Percentiles rank a stretch among this genome's conserved stretches.
Evolutionary conservation across 1,140 invertebrate genomes (phyloP).

Genomic region (Ostrea edulis): DNA sequence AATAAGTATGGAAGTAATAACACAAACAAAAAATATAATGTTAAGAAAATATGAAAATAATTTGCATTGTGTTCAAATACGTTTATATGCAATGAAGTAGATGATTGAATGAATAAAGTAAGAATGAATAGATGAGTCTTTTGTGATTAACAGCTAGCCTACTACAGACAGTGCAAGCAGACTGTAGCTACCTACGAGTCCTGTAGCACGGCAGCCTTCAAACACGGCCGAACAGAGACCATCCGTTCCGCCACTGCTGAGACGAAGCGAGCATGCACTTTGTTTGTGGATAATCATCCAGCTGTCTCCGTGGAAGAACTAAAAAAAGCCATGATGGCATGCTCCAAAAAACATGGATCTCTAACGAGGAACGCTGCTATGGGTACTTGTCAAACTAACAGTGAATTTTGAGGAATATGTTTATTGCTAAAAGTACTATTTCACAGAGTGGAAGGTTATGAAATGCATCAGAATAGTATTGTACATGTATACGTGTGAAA

Average conservation of each 20-base stretch:
- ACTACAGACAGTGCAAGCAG: constrained; percentile 86
- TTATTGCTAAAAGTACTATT: too few relatives aligned
- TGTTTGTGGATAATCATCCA: constrained; percentile 59
- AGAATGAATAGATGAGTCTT: neutral
- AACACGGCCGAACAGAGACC: constrained; percentile 97
- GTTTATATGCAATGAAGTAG: too few relatives aligned
- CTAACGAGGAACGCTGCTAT: constrained; percentile 96
- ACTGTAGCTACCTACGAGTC: constrained; percentile 95
- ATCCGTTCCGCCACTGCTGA: constrained; percentile 85
- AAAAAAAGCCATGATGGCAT: constrained; percentile 87
- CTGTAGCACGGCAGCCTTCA: constrained; percentile 97
- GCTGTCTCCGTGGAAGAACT: constrained; percentile 82
- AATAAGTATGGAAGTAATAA: too few relatives aligned
- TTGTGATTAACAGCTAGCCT: constrained; percentile 84
- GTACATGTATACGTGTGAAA: too few relatives aligned
- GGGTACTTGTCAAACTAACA: constrained; percentile 82
- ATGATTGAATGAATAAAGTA: too few relatives aligned
- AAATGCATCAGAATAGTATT: too few relatives aligned
- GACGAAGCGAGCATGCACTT: constrained; percentile 72
- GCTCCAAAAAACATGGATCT: constrained; percentile 89
- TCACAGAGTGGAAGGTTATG: too few relatives aligned
- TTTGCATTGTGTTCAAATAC: too few relatives aligned
- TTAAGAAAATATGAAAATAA: too few relatives aligned
- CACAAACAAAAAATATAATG: too few relatives aligned
- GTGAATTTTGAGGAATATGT: neutral